These are phyloP conservation scores for Heterodera schachtii DNA, from an alignment of 1,140 invertebrate genomes.

Conservation along the genomic window DNA sequence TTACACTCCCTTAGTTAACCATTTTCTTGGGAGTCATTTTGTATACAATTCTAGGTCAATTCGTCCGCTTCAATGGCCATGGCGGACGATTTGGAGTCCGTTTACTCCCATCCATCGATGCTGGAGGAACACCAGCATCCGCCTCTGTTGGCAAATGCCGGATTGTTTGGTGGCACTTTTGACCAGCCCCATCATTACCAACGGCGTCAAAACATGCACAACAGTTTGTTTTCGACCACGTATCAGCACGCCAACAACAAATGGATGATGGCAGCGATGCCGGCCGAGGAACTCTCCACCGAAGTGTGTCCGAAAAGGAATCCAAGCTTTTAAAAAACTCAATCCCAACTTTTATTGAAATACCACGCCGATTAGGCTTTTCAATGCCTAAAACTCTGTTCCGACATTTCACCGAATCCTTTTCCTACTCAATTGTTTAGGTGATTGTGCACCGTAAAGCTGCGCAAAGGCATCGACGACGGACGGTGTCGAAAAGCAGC, in stretches of 20 bases:
- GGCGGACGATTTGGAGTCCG: slow-evolving; percentile 55
- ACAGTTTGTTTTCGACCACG: neutral
- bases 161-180: neutral
- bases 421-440: too few species aligned
- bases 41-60: too few species aligned
- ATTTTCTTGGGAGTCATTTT: too few species aligned
- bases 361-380: too few species aligned
- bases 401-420: too few species aligned
- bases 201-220: neutral
- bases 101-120: slow-evolving; percentile 65
- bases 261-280: slow-evolving; percentile 1
- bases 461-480: slow-evolving; percentile 24
- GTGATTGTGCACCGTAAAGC: slow-evolving; percentile 53
- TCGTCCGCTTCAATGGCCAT: neutral
- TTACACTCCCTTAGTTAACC: too few species aligned
- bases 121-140: slow-evolving; percentile 41
- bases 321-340: too few species aligned
- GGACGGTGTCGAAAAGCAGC: slow-evolving; percentile 47
- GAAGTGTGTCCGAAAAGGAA: neutral
- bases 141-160: slow-evolving; percentile 1
- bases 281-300: slow-evolving; percentile 37
- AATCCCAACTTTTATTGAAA: too few species aligned
- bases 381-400: too few species aligned
- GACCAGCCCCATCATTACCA: neutral
- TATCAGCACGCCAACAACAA: neutral